These are phyloP conservation scores for Actinemys pallida DNA, from an alignment of 2,113 vertebrate genomes.

Conservation along the genomic window DNA sequence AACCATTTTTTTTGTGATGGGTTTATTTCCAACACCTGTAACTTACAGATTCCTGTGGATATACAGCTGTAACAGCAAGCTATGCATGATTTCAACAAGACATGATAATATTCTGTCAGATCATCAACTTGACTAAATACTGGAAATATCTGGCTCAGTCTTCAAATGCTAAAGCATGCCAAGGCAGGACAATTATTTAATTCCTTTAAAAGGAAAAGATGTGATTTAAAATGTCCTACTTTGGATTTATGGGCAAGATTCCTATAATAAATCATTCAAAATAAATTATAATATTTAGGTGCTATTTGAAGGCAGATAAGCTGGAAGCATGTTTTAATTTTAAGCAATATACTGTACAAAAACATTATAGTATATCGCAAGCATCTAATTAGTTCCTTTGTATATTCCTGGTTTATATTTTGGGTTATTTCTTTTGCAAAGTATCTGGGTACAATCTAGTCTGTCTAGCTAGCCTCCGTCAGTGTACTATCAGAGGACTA, in stretches of 20 bases:
- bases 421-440: slow-evolving; percentile 29
- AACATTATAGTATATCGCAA: background rate
- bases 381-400: background rate
- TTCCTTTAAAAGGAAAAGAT: slow-evolving; percentile 37
- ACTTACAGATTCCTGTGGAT: slow-evolving; percentile 35
- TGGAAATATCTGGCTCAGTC: slow-evolving; percentile 67
- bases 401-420: slow-evolving; percentile 18
- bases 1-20: slow-evolving; percentile 33
- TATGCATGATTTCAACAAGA: slow-evolving; percentile 50
- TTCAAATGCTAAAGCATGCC: slow-evolving; percentile 30
- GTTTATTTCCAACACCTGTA: slow-evolving; percentile 14
- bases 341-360: background rate
- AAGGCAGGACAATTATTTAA: slow-evolving; percentile 64
- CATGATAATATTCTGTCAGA: slow-evolving; percentile 67
- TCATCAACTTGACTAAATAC: slow-evolving; percentile 49
- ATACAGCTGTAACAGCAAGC: slow-evolving; percentile 32
- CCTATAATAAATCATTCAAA: slow-evolving; percentile 27
- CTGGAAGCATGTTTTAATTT: slow-evolving; percentile 42
- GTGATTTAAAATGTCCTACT: slow-evolving; percentile 30
- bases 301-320: slow-evolving; percentile 26
- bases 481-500: background rate
- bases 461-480: fast-evolving
- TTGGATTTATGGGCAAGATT: slow-evolving; percentile 29
- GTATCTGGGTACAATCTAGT: slow-evolving; percentile 22
- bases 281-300: slow-evolving; percentile 36